These are phyloP conservation scores for Phalacrocorax aristotelis DNA, from an alignment of 2,113 vertebrate genomes.

Conservation along the genomic window DNA sequence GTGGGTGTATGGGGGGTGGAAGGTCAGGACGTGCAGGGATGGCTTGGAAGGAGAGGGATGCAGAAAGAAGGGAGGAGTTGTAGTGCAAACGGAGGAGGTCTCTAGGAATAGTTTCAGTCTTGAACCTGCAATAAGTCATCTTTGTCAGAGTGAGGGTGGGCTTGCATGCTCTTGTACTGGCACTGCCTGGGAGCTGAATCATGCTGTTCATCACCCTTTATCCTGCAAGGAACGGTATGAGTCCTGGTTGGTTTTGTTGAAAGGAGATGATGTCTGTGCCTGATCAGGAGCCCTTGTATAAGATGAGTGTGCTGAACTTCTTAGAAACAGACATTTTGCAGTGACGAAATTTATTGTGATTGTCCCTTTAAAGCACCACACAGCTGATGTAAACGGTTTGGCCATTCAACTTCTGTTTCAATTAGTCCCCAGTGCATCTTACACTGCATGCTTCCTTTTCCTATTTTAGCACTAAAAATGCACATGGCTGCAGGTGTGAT, in stretches of 20 bases:
- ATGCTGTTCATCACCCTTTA: fast-evolving
- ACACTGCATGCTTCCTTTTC: neutral
- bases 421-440: neutral
- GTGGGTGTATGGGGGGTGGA: neutral
- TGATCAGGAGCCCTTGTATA: neutral
- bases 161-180: neutral
- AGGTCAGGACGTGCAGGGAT: neutral
- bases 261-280: neutral
- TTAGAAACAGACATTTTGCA: neutral
- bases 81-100: neutral
- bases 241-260: neutral
- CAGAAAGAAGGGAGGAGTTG: neutral
- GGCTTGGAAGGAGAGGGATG: neutral
- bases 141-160: neutral
- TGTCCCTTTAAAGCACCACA: fast-evolving
- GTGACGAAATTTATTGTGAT: neutral
- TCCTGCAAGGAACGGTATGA: neutral
- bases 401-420: neutral
- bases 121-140: neutral
- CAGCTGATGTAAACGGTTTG: neutral
- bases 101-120: neutral
- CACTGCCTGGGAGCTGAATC: neutral
- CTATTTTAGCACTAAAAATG: neutral
- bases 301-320: neutral
- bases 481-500: neutral